Base-by-base conservation (phyloP, 2,797 vertebrate species). In the Centroberyx gerrardi region DNA sequence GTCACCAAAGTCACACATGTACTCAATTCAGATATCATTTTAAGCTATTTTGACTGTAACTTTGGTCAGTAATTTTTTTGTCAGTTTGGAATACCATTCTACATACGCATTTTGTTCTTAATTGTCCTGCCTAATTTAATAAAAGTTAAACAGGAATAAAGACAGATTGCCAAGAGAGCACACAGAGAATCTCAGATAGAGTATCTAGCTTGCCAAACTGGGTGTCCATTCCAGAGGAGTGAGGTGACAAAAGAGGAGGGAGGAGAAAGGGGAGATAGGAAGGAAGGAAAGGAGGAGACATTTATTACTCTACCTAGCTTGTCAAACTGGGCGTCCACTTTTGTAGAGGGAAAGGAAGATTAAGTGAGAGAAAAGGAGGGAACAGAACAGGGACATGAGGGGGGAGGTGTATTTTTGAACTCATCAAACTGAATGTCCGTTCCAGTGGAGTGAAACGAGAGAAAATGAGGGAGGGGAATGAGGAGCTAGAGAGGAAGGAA, bases 201-300 rank as follows among this genome's bases (percentile, higher is more conserved):
- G 33, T 12, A 6, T 27, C 5, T 54, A 13, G 9, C 27, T 28
- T 28, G 9, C 18, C 13, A n/a, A 27, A 3, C 1, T 9, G 48
- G 40, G 3, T 10, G 40, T 42, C 40, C 40, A 42, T 42, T 42
- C 40, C 40, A 42, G 8, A 3, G 33, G 9, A 46, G 29, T 7
- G 58, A 54, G 31, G 15, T 15, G 40, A 38, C 10, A 28, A 42
- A 18, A 58, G 56, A 59, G 40, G 7, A 44, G 67, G 63, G 65
- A 64, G 68, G 82, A 74, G 66, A 0, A 0, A 1, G 18, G 38
- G 54, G 18, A 13, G 38, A 40, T 12, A 40, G 40, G 12, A 42
- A 42, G 68, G 74, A 85, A 74, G 74, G 75, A 84, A 75, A 80
- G 76, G 72, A 72, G 74, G 65, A 8, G 71, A 72, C 28, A 8